Base-by-base conservation (phyloP, 1,140 invertebrate species). In the Drosophila serrata region DNA sequence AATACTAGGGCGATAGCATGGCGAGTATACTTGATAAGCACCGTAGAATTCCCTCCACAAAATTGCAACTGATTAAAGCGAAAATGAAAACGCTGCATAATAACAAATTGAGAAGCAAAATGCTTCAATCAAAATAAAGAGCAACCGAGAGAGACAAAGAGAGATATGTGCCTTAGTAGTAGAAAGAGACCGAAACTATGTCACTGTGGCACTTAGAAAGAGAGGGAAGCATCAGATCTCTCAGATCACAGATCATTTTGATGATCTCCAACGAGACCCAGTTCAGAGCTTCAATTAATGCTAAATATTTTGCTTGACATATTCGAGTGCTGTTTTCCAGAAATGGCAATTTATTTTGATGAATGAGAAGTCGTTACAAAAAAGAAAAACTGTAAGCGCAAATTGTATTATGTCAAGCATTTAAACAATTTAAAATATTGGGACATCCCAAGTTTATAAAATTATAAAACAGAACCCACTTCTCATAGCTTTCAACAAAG, bases 51-150 rank as follows among this genome's bases (percentile, higher is more conserved):
- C 31, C 35, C 27, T 15, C 37, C 37, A 39, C 35, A 12, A 31
- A 59, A 79, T 69, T 86, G 39, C 75, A 75, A 57, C 75, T 86
- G 75, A 87, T 86, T 81, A 73, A 22, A 15, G 35, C 57, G n/a
- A 40, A 67, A 79, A 79, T 79, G 70, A 62, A 82, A 76, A 73
- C 70, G 82, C 58, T 70, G 75, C 60, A 48, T 72, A 73, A 61
- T 75, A 79, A 79, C 63, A 73, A 87, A 82, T 77, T 79, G 57
- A 69, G 72, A 63, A 24, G 51, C 51, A 60, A 78, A 80, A 31
- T 39, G 56, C 70, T 24, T 76, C 60, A 87, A 79, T 86, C 79
- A 75, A 70, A 67, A 15, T 19, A 35, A 69, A 64, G 27, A 51
- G 24, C 31, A 2, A 7, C 24, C 29, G 11, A 12, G 12, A 4